phyloP scores from a whole-genome alignment of 2,888 invertebrate genomes.

The Cecidostiba fungosa region DNA sequence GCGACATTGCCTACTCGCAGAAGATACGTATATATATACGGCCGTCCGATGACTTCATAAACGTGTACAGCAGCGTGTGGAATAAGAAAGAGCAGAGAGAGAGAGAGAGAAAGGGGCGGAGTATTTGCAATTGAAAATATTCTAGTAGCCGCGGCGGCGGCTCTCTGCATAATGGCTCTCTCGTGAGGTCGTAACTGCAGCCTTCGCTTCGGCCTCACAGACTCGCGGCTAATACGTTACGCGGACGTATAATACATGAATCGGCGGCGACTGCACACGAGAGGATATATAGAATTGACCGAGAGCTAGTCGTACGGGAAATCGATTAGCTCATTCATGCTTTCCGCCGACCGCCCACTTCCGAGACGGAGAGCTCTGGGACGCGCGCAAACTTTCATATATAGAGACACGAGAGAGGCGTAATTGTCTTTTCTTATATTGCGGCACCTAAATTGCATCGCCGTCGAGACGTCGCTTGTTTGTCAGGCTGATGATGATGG shows the following conservation, averaged over 20 bases:
- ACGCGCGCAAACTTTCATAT: background rate
- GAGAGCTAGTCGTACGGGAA: constrained; percentile 29
- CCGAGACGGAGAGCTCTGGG: constrained; percentile 35
- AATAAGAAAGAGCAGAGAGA: background rate
- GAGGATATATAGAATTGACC: background rate
- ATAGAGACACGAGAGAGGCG: background rate
- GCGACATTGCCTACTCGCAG: constrained; percentile 9
- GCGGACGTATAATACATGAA: constrained; percentile 2
- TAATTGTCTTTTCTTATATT: constrained; percentile 37
- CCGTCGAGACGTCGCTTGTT: constrained; percentile 25
- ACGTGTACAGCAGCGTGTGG: background rate
- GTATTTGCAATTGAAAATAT: constrained; percentile 60
- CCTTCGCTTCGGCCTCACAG: background rate
- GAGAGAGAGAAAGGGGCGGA: constrained; percentile 17
- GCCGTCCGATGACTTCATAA: constrained; percentile 55
- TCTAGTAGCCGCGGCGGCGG: too few species aligned
- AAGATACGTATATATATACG: background rate
- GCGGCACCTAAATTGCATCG: background rate
- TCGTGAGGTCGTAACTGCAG: constrained; percentile 38
- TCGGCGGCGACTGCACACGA: background rate
- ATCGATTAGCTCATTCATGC: constrained; percentile 63
- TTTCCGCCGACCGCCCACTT: constrained; percentile 58
- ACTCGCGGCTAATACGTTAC: constrained; percentile 22
- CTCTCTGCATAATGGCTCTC: background rate
- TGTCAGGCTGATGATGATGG: background rate